Evolutionary conservation across 2,888 invertebrate genomes (phyloP).

Genomic region (Drosophila flavopinicola): DNA sequence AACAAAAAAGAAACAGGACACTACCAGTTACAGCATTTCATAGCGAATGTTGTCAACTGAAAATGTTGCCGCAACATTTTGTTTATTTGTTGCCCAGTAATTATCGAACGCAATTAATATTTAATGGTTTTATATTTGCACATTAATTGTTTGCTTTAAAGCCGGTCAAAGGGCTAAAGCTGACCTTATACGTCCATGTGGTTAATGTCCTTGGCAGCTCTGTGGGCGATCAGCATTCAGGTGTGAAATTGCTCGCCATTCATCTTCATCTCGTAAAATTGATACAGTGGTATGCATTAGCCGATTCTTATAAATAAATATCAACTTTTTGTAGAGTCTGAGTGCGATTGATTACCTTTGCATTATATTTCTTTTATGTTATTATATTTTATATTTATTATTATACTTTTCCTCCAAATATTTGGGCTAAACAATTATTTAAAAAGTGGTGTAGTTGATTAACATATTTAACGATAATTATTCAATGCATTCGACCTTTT

Average conservation of each 20-base stretch:
- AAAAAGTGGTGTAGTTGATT: no score
- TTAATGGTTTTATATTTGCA: slow-evolving; percentile 70
- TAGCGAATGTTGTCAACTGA: slow-evolving; percentile 6
- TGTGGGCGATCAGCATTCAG: slow-evolving; percentile 61
- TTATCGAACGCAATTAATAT: slow-evolving; percentile 74
- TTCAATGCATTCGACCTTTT: no score
- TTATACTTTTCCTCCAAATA: no score
- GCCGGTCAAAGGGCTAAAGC: slow-evolving; percentile 15
- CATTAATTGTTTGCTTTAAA: slow-evolving; percentile 65
- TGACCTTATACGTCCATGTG: slow-evolving; percentile 5
- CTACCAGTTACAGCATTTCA: neutral
- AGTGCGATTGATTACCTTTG: no score
- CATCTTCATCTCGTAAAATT: slow-evolving; percentile 34
- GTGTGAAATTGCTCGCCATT: slow-evolving; percentile 74
- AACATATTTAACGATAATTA: no score
- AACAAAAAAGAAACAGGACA: neutral
- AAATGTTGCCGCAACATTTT: slow-evolving; percentile 62
- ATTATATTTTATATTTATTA: no score
- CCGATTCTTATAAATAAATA: neutral
- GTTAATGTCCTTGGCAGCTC: slow-evolving; percentile 56
- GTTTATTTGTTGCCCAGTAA: slow-evolving; percentile 38
- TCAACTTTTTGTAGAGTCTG: no score
- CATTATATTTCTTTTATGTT: no score
- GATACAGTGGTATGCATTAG: slow-evolving; percentile 10
- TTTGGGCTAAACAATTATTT: no score